These are phyloP conservation scores for Kryptolebias ocellatus DNA, from an alignment of 2,797 vertebrate species.

Conservation along the genomic window DNA sequence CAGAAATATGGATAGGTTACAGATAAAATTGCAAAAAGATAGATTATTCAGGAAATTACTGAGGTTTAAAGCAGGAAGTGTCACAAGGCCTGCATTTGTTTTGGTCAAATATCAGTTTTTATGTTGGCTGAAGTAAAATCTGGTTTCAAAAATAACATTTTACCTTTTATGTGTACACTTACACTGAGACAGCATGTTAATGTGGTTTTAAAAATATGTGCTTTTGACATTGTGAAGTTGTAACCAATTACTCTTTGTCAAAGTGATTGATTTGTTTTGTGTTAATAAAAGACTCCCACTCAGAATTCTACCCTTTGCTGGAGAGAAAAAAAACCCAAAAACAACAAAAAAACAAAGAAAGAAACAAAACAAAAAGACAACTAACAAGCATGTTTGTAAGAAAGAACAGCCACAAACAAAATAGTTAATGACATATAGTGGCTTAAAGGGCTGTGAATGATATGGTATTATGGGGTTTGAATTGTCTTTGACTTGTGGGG, in stretches of 20 bases:
- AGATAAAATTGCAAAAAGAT: conserved; percentile 43
- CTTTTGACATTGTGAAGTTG: background rate
- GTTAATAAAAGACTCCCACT: background rate
- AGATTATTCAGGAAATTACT: conserved; percentile 26
- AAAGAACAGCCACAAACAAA: background rate
- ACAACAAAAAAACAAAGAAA: background rate
- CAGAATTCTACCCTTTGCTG: no score
- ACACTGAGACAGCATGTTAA: background rate
- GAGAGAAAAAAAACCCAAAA: background rate
- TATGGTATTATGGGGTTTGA: background rate
- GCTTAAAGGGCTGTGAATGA: no score
- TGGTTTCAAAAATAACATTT: background rate
- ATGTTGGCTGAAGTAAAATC: conserved; percentile 7
- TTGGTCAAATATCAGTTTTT: background rate
- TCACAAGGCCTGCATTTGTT: conserved; percentile 11
- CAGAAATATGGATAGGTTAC: conserved; percentile 44
- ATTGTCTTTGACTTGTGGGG: no score
- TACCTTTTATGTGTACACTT: background rate
- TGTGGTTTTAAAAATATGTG: background rate
- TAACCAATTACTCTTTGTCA: background rate
- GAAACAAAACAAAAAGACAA: background rate
- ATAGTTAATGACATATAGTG: background rate
- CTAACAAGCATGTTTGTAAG: no score
- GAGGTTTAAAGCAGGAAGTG: conserved; percentile 17
- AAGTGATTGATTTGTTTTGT: background rate